Evolutionary conservation across 1,140 invertebrate genomes (phyloP).

Genomic region (Nilaparvata lugens): DNA sequence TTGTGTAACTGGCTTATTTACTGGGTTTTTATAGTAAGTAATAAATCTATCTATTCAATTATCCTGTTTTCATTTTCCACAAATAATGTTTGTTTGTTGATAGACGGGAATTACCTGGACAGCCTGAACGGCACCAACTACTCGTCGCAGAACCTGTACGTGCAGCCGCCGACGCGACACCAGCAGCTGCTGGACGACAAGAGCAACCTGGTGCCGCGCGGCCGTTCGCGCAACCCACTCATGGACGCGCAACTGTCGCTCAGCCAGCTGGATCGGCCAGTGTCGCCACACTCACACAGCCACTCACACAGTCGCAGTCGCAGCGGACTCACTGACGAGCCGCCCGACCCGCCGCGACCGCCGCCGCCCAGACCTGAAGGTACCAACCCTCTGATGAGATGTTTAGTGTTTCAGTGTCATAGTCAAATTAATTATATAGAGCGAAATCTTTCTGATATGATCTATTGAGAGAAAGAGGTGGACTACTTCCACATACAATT

Average conservation of each 20-base stretch:
- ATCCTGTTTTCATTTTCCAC: not conserved
- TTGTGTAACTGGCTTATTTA: too few species aligned
- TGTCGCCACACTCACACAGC: constrained; percentile 28
- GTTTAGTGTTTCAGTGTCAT: too few species aligned
- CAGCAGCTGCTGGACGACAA: constrained; percentile 45
- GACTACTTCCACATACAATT: too few species aligned
- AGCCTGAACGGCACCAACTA: constrained; percentile 45
- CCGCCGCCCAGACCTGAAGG: constrained; percentile 76
- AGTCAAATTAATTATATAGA: too few species aligned
- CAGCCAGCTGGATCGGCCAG: constrained; percentile 47
- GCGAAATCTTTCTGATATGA: too few species aligned
- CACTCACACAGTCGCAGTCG: constrained; percentile 29
- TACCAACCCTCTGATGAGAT: constrained; percentile 26
- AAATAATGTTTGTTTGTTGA: constrained; percentile 8
- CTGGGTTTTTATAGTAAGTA: too few species aligned
- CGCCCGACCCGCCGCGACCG: constrained; percentile 61
- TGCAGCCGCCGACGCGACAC: constrained; percentile 70
- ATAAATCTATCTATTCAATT: too few species aligned
- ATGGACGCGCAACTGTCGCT: constrained; percentile 51
- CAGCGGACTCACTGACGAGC: constrained; percentile 30
- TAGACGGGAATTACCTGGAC: constrained; percentile 31
- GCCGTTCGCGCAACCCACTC: constrained; percentile 58
- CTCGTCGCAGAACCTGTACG: constrained; percentile 84
- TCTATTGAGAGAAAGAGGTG: too few species aligned
- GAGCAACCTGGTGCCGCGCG: constrained; percentile 55